Evolutionary conservation across 2,888 invertebrate species (phyloP), one percentile per base, ranked within the genome.

Genomic region (Polylopha cassiicola): DNA sequence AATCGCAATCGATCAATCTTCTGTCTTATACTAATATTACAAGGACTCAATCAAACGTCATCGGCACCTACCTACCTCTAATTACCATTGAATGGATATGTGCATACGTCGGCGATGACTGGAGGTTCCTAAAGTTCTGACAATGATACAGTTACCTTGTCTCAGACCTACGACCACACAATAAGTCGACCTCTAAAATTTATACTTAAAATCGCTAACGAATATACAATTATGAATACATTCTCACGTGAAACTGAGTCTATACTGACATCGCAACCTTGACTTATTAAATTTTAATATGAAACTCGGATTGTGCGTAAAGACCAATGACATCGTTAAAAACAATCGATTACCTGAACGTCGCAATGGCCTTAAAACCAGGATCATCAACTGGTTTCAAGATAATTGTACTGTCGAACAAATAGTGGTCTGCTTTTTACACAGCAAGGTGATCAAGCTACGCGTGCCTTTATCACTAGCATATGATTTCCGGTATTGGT

Each of bases 111-210:
- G 27, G 18, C 15, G 39, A 31, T 11, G 23, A 30, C 34, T 39
- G 42, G 37, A 46, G 47, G 36, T 47, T 48, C 49, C 50, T 44
- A 54, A 51, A 51, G 37, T 54, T 49, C 55, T 58, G 48, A 61
- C 68, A 72, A 67, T 71, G 66, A 62, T 73, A 70, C 67, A 71
- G 58, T 75, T 68, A 70, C 76, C 75, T 77, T 78, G 77, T 65
- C 64, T 66, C 65, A 70, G 68, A 67, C 75, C 72, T 71, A 69
- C 60, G 61, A 62, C 59, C 51, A 47, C 54, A 71, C 79, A 78
- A 78, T 77, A 60, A 61, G 55, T 46, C 61, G 76, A 67, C 79
- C 79, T 77, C 68, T 62, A 70, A 54, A 46, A 37, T 55, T 75
- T 69, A 73, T 73, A 67, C 69, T 77, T 74, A 72, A 69, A 61